Evolutionary conservation across 2,888 invertebrate species (phyloP), one percentile per base, ranked within the genome.

Genomic region (Sinopyrophorus schimmeli): DNA sequence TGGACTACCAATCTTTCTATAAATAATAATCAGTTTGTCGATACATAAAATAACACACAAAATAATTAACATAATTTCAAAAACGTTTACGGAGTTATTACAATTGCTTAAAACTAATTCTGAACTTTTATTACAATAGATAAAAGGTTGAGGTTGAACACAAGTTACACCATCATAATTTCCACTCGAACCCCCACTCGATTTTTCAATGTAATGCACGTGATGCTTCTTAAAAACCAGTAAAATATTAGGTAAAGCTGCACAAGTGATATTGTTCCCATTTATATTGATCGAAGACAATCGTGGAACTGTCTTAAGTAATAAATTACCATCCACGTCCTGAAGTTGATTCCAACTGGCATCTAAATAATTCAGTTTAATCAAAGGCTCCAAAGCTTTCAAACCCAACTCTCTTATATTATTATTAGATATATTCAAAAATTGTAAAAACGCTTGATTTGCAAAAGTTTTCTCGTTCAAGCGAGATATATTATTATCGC

Each of bases 251-350:
- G 37, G 11, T 1, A 44, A 9, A n/a, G 14, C 37, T 3, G 28
- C 30, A 9, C 44, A 44, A n/a, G 44, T 16, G 11, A 47, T 24
- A n/a, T 27, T 21, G 11, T 51, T 51, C 15, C 35, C 34, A 27
- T 42, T 42, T 10, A 51, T 34, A 10, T 35, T 20, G 5, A 51
- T 40, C 1, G 17, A 10, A 2, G 10, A 16, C 15, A 51, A 9
- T 6, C 7, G 9, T 3, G 7, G 34, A 2, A 35, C 7, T 7
- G 30, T 39, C 3, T 26, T 3, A 0, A 31, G 2, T 6, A 51
- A 12, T 1, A 16, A 10, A 3, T 14, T 16, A 6, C 3, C 10
- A 7, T 47, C 26, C 12, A 51, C 21, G 1, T 27, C 16, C 1
- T 23, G 31, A 7, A 51, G 40, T 15, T 37, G 31, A 14, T 51